A percentile compares a stretch with the other conserved stretches of the same genome.
phyloP scores from a whole-genome alignment of 2,113 vertebrate genomes.

The Micromys minutus region DNA sequence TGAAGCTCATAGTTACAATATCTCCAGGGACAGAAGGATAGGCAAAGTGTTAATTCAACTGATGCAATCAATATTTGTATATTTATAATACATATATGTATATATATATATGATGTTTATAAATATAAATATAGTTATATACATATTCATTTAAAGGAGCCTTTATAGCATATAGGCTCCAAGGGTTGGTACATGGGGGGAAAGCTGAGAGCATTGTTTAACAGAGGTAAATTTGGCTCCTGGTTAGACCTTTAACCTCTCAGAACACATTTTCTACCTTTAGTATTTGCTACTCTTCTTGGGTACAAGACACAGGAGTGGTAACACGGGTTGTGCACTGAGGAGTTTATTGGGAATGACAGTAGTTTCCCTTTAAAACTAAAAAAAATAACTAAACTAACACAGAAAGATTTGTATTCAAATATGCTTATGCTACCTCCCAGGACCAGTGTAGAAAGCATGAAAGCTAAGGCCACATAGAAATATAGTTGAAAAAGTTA shows the following conservation, averaged over 20 bases:
- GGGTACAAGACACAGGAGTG: neutral
- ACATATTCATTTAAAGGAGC: neutral
- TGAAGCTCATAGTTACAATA: neutral
- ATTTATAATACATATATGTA: neutral
- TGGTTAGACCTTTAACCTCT: neutral
- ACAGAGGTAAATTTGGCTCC: neutral
- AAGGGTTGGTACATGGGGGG: neutral
- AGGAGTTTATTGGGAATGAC: neutral
- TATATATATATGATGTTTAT: too few species aligned
- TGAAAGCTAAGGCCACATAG: too few species aligned
- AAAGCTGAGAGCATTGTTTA: neutral
- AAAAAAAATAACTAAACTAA: neutral
- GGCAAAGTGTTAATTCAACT: neutral
- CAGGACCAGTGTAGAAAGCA: too few species aligned
- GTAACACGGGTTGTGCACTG: neutral
- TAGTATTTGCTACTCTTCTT: neutral
- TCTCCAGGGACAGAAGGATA: neutral
- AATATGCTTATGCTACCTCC: neutral
- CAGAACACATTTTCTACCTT: neutral
- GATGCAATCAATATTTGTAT: neutral
- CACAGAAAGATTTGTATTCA: neutral
- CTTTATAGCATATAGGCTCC: neutral
- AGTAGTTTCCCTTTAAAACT: neutral
- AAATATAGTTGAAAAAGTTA: too few species aligned
- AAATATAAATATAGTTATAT: too few species aligned